Evolutionary conservation across 2,797 vertebrate genomes (phyloP), one percentile per base, ranked within the genome.

Genomic region (Hoplostethus atlanticus): DNA sequence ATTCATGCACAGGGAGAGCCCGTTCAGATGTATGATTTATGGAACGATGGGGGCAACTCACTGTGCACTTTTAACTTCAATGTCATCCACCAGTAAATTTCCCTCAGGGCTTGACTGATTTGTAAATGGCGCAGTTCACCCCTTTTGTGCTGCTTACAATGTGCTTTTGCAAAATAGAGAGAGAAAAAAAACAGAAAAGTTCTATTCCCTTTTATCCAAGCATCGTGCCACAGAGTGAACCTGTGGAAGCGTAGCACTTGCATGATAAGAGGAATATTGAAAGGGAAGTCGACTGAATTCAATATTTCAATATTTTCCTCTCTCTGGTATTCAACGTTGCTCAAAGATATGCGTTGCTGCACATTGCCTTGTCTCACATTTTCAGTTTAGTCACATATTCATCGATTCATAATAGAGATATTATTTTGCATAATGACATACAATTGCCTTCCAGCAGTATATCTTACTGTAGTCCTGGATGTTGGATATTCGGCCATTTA

Each of bases 41-140:
- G 54, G 76, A 73, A 77, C 73, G 75, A 68, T 65, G 64, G 57
- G 73, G 71, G 63, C 74, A 63, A 87, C 68, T 80, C 71, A 46
- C 76, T 77, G 61, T 84, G 76, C 79, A 82, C 87, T 92, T 93
- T 91, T 81, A 85, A 92, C 90, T 93, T 94, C 92, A 93, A 91
- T 93, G 92, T 92, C 90, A 91, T 92, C 89, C 87, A 68, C 76
- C 56, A 65, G 84, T 68, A 87, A 81, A 92, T 93, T 88, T 90
- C 85, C 90, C 91, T 86, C 61, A 55, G 87, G 88, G 71, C 80
- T 63, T 55, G 80, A 87, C 87, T 87, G 89, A 91, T 91, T 94
- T 92, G 84, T 92, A 91, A 92, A 92, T 92, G 84, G 77, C 56
- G 62, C 77, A 68, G 75, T 91, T 92, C 81, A n/a, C 70, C 77